phyloP scores from a whole-genome alignment of 2,888 invertebrate species.

The Caenorhabditis sulstoni region DNA sequence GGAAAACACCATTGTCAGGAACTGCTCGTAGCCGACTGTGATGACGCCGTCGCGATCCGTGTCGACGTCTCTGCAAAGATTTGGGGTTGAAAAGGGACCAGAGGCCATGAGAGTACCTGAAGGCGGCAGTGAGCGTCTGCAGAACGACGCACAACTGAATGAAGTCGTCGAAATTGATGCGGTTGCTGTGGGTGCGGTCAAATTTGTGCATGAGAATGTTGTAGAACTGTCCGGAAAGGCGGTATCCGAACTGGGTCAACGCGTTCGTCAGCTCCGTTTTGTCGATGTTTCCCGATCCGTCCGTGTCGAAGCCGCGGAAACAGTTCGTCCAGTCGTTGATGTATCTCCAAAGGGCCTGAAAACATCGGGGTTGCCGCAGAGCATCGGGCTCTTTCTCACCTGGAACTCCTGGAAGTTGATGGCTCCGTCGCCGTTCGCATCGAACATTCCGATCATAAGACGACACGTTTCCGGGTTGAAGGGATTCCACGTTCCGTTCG shows the following conservation, averaged over 20 bases:
- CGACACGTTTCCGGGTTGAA: slow-evolving; percentile 98
- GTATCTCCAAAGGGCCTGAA: slow-evolving; percentile 92
- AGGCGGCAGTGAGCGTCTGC: slow-evolving; percentile 86
- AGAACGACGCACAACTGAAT: slow-evolving; percentile 88
- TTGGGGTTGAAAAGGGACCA: not conserved
- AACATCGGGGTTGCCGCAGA: not conserved
- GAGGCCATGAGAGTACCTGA: slow-evolving; percentile 82
- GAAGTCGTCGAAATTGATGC: slow-evolving; percentile 97
- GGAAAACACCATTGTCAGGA: slow-evolving; percentile 89
- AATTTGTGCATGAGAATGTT: slow-evolving; percentile 91
- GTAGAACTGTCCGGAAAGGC: slow-evolving; percentile 89
- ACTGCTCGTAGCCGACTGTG: slow-evolving; percentile 89
- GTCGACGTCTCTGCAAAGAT: slow-evolving; percentile 84
- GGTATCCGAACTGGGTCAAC: slow-evolving; percentile 88
- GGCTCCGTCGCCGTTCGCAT: slow-evolving; percentile 90
- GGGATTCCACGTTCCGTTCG: slow-evolving; percentile 96
- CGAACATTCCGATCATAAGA: slow-evolving; percentile 98
- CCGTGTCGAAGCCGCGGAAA: slow-evolving; percentile 93
- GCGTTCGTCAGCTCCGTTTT: slow-evolving; percentile 92
- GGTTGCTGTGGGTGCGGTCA: slow-evolving; percentile 92
- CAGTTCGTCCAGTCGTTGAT: slow-evolving; percentile 98
- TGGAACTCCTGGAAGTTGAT: slow-evolving; percentile 96
- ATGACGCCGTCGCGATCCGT: slow-evolving; percentile 89
- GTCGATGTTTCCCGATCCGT: slow-evolving; percentile 92
- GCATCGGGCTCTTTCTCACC: slow-evolving; percentile 26